A percentile compares a stretch with the other conserved stretches of the same genome.
Conservation (phyloP, 2,797 vertebrate species). For the Takifugu ocellatus region DNA sequence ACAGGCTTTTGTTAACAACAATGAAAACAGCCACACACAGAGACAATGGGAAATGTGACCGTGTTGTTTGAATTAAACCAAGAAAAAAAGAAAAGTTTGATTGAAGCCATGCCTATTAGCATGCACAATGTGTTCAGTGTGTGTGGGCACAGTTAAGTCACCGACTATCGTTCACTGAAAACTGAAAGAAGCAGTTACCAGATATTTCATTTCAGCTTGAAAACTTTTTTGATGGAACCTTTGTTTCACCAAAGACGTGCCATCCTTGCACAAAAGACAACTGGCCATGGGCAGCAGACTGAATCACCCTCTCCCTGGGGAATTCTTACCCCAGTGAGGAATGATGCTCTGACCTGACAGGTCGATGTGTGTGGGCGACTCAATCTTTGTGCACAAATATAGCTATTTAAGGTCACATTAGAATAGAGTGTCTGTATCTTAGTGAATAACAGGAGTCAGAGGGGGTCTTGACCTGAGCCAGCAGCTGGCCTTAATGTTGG, state of each 20-base stretch:
- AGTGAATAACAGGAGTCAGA: slow-evolving; percentile 59
- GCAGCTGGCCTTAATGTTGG: slow-evolving; percentile 59
- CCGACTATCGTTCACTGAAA: too few species aligned
- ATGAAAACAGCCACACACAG: too few species aligned
- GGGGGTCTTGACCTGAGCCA: slow-evolving; percentile 55
- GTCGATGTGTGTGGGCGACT: slow-evolving; percentile 62
- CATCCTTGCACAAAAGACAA: slow-evolving; percentile 7
- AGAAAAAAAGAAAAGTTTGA: too few species aligned
- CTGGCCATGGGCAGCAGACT: slow-evolving; percentile 30
- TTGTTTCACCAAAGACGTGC: background rate
- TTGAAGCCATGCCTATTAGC: too few species aligned
- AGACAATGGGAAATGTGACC: too few species aligned
- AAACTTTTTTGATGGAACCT: too few species aligned
- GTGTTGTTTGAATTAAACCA: too few species aligned
- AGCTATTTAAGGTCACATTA: slow-evolving; percentile 52
- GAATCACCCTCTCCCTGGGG: slow-evolving; percentile 18
- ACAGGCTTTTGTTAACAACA: too few species aligned
- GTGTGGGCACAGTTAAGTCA: too few species aligned
- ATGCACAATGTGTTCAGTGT: too few species aligned
- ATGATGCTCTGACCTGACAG: slow-evolving; percentile 54
- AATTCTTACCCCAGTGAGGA: slow-evolving; percentile 58
- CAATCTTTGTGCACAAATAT: slow-evolving; percentile 37
- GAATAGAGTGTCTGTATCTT: slow-evolving; percentile 58
- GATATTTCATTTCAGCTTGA: background rate
- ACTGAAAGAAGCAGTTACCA: too few species aligned